Evolutionary conservation across 2,888 invertebrate genomes (phyloP).

Genomic region (Eupsilia transversa): DNA sequence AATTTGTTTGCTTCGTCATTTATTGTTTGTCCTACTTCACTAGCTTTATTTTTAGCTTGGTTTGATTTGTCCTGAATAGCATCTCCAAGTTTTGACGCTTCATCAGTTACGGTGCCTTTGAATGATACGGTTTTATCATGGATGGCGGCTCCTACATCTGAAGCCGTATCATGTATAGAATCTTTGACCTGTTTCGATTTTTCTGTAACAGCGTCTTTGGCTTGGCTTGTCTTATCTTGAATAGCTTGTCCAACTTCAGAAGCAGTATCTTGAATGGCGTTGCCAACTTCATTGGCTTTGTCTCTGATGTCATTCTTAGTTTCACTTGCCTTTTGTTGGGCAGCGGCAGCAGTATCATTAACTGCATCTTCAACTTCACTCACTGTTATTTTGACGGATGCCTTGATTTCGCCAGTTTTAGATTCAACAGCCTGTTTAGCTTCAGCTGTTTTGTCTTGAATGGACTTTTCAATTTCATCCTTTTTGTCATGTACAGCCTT

Average conservation of each 20-base stretch:
- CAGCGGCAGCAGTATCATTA: conserved; percentile 63
- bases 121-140: conserved; percentile 65
- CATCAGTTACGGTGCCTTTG: conserved; percentile 65
- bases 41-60: conserved; percentile 59
- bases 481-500: conserved; percentile 72
- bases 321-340: conserved; percentile 64
- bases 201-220: conserved; percentile 67
- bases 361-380: conserved; percentile 71
- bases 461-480: conserved; percentile 71
- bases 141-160: conserved; percentile 69
- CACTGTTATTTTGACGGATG: conserved; percentile 71
- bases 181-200: conserved; percentile 70
- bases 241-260: conserved; percentile 66
- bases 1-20: conserved; percentile 61
- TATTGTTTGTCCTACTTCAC: conserved; percentile 60
- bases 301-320: conserved; percentile 62
- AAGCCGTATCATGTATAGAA: conserved; percentile 71
- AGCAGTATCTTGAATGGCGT: conserved; percentile 68
- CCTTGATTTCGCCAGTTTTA: conserved; percentile 69
- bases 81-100: conserved; percentile 65
- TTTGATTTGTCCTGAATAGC: conserved; percentile 66
- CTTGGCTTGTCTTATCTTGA: conserved; percentile 70
- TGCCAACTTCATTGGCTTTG: conserved; percentile 67
- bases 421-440: conserved; percentile 68
- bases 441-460: conserved; percentile 71